Evolutionary conservation across 2,888 invertebrate genomes (phyloP).

Genomic region (Argyresthia goedartella): DNA sequence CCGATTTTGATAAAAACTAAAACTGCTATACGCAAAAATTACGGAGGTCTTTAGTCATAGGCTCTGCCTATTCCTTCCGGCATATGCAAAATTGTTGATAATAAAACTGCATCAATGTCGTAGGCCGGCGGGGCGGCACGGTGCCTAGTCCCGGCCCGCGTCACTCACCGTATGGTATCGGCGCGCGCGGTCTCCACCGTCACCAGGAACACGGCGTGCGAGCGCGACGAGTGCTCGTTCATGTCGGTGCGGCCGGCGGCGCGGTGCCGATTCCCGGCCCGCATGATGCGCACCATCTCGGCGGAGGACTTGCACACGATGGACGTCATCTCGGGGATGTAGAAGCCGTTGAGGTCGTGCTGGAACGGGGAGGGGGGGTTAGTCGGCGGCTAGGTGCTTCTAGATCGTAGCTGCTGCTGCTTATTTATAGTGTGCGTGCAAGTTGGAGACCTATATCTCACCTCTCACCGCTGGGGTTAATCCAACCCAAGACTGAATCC

Average conservation of each 20-base stretch:
- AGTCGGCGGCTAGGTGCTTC: neutral
- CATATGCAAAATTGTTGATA: too few species aligned
- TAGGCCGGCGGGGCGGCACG: too few species aligned
- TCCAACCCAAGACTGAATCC: too few species aligned
- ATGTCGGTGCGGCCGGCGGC: conserved; percentile 97
- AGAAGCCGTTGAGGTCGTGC: conserved; percentile 82
- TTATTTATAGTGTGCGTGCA: neutral
- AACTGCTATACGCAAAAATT: too few species aligned
- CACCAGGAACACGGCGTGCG: conserved; percentile 98
- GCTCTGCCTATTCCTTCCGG: too few species aligned
- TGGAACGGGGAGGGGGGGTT: neutral
- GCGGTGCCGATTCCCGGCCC: conserved; percentile 91
- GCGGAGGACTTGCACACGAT: conserved; percentile 93
- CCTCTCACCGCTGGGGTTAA: neutral
- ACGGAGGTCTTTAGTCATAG: too few species aligned
- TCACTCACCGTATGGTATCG: conserved; percentile 52
- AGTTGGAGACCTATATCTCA: neutral
- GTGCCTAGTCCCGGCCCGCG: neutral
- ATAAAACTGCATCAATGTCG: too few species aligned
- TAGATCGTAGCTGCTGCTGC: neutral
- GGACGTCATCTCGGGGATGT: conserved; percentile 95
- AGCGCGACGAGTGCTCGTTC: conserved; percentile 98
- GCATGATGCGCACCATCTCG: conserved; percentile 96
- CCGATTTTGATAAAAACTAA: too few species aligned
- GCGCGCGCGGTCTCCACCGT: conserved; percentile 88